Base-by-base conservation (phyloP, 1,140 invertebrate species). In the Megalonaias nervosa region DNA sequence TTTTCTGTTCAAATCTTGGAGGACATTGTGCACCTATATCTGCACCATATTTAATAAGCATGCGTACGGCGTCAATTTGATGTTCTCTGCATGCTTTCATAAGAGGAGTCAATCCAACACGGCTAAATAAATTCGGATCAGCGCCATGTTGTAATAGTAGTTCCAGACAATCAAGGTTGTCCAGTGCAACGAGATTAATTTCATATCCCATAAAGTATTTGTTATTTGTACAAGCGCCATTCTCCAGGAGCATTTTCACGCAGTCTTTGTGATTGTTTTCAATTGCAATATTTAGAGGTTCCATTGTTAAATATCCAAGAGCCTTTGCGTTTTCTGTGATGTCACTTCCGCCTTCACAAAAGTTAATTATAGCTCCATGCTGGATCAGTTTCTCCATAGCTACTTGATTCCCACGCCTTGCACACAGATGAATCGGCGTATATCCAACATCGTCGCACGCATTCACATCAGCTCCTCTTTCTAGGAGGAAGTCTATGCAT, bases 361-460 rank as follows among this genome's bases (percentile, higher is more conserved):
- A 96, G 86, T 96, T 95, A 1, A 97, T 94, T 67, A 94, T 94
- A 0, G 96, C 96, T 0, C 95, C 95, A 86, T 95, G 93, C 82
- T 95, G 93, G 5, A 98, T 90, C 2, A 98, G 91, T 11, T 97
- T 88, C 78, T 94, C 81, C 78, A 93, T 87, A 58, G 92, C 85
- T 38, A 91, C 87, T 48, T 89, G 88, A 89, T 92, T 94, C 90
- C 96, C 96, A 84, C 96, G 95, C 80, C 97, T 95, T 5, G 96
- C 94, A 58, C 95, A 95, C 59, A 97, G 91, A 91, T 97, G 97
- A 64, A 97, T 91, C 2, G 96, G 95, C 65, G 96, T 96, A 90
- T 97, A 97, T 0, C 96, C 97, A 81, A 96, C 96, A 84, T 97
- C 96, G 86, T 98, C 96, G 15, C 93, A 93, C 0, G 95, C 95